These are phyloP conservation scores for Blera fallax DNA, from an alignment of 2,888 invertebrate species.

Conservation along the genomic window DNA sequence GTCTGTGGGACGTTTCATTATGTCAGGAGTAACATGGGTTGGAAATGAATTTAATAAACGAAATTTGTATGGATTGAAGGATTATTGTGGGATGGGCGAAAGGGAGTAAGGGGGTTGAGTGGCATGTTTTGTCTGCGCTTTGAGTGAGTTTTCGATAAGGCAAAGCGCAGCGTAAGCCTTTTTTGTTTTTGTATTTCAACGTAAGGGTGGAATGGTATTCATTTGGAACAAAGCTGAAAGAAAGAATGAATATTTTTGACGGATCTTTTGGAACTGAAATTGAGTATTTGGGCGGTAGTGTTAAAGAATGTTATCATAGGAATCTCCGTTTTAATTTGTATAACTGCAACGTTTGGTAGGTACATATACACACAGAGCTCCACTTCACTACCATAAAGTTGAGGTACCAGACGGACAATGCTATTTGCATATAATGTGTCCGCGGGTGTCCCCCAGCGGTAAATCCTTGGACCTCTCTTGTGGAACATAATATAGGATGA, in stretches of 20 bases:
- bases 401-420: no score
- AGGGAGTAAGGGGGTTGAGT: background rate
- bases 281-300: background rate
- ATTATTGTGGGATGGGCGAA: background rate
- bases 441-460: no score
- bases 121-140: constrained; percentile 15
- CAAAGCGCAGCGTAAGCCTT: constrained; percentile 23
- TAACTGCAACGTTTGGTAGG: no score
- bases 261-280: background rate
- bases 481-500: no score
- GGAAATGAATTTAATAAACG: constrained; percentile 54
- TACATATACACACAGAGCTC: no score
- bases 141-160: constrained; percentile 31
- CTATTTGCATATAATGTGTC: no score
- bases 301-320: no score
- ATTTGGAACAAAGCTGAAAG: constrained; percentile 1
- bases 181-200: background rate
- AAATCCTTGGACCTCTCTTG: no score
- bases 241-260: background rate
- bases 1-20: constrained; percentile 35
- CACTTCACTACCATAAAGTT: no score
- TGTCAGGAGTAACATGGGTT: constrained; percentile 54
- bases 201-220: constrained; percentile 7
- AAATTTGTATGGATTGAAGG: constrained; percentile 36
- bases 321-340: no score